A percentile compares a stretch with the other conserved stretches of the same genome.
phyloP scores from a whole-genome alignment of 1,140 invertebrate genomes.

The Hypsibius dujardini region DNA sequence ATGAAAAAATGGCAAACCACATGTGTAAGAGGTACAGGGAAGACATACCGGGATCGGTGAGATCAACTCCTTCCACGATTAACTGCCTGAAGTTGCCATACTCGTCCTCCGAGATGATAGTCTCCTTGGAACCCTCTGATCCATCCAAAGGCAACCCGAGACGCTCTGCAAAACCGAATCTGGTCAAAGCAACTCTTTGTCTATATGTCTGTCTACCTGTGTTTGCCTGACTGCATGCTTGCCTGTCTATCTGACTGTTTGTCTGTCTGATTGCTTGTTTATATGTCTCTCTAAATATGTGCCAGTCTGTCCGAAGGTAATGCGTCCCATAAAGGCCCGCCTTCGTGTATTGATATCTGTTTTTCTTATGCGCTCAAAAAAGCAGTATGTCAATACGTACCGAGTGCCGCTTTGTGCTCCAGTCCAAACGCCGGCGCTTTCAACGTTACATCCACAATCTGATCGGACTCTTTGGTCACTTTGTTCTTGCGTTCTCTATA shows the following conservation, averaged over 20 bases:
- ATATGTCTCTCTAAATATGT: no score
- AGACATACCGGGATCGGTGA: constrained; percentile 3
- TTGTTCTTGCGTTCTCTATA: neutral
- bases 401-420: neutral
- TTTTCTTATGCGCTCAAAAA: no score
- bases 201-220: no score
- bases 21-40: no score
- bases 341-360: no score
- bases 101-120: neutral
- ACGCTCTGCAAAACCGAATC: neutral
- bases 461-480: neutral
- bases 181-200: no score
- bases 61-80: constrained; percentile 5
- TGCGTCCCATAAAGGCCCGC: no score
- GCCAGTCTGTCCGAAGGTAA: no score
- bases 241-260: no score
- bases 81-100: neutral
- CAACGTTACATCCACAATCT: neutral
- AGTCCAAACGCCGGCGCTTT: neutral
- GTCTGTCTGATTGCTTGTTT: no score
- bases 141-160: neutral
- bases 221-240: no score
- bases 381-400: neutral
- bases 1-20: no score
- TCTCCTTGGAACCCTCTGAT: neutral